Percentiles rank a stretch among this genome's conserved stretches.
These are phyloP conservation scores for Sakesphorus luctuosus DNA, from an alignment of 2,113 vertebrate species.

Conservation along the genomic window DNA sequence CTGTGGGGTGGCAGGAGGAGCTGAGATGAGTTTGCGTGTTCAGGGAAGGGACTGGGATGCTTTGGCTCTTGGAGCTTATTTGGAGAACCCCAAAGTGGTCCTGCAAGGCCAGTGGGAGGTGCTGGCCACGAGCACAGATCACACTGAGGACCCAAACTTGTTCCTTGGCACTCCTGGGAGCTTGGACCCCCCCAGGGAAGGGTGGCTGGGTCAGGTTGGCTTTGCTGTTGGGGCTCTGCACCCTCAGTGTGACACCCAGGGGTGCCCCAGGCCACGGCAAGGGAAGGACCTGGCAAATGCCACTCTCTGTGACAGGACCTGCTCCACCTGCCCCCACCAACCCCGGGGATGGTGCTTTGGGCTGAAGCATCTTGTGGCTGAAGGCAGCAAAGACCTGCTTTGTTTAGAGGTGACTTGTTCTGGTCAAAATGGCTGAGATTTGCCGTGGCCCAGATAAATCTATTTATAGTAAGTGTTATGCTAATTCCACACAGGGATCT, in stretches of 20 bases:
- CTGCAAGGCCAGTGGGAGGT: background rate
- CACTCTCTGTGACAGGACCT: background rate
- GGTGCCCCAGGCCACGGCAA: background rate
- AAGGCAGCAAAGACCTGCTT: background rate
- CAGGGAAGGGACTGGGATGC: background rate
- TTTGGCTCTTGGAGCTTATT: no score
- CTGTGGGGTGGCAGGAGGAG: background rate
- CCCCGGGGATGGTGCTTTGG: background rate
- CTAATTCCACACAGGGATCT: background rate
- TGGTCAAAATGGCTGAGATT: background rate
- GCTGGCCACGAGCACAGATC: background rate
- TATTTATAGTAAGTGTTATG: constrained; percentile 27
- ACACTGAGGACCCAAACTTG: background rate
- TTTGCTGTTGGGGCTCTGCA: background rate
- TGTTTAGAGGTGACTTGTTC: background rate
- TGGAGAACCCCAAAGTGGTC: background rate
- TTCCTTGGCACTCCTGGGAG: background rate
- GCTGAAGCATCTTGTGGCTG: background rate
- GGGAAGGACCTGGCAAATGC: background rate
- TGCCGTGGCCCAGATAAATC: constrained; percentile 55
- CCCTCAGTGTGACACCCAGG: background rate
- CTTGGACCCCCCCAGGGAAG: background rate
- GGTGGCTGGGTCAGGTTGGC: background rate
- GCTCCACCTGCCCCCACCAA: background rate
- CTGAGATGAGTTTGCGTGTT: background rate